Conservation (phyloP, 1,140 invertebrate species). For the Scaptomyza montana region DNA sequence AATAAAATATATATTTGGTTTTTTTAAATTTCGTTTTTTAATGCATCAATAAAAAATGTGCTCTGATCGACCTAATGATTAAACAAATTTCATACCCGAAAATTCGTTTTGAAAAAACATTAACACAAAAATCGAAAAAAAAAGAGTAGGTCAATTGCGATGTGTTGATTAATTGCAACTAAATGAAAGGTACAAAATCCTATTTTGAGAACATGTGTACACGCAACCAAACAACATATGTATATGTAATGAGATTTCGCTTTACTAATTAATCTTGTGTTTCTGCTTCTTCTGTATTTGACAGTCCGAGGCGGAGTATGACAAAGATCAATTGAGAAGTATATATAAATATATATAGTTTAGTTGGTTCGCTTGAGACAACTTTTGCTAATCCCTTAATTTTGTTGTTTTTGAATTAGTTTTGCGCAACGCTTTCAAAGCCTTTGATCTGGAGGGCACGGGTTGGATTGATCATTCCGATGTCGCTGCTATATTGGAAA, state of each 20-base stretch:
- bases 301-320: constrained; percentile 85
- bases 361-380: no score
- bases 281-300: constrained; percentile 8
- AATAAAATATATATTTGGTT: not conserved
- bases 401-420: constrained; percentile 84
- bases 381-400: not conserved
- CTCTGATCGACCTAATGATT: not conserved
- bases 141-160: constrained; percentile 1
- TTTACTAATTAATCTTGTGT: constrained; percentile 6
- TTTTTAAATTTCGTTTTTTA: not conserved
- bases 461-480: constrained; percentile 89
- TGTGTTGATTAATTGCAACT: constrained; percentile 9
- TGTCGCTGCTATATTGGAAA: constrained; percentile 90
- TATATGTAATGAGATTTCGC: constrained; percentile 17
- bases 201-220: constrained; percentile 22
- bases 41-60: not conserved
- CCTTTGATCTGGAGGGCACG: constrained; percentile 91
- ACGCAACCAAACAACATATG: constrained; percentile 12
- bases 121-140: no score
- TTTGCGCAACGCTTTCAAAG: constrained; percentile 90
- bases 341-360: constrained; percentile 49
- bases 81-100: not conserved
- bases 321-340: constrained; percentile 86
- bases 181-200: constrained; percentile 7
- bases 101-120: no score